Evolutionary conservation across 2,888 invertebrate species (phyloP), one percentile per base, ranked within the genome.

Genomic region (Philereme transversata): DNA sequence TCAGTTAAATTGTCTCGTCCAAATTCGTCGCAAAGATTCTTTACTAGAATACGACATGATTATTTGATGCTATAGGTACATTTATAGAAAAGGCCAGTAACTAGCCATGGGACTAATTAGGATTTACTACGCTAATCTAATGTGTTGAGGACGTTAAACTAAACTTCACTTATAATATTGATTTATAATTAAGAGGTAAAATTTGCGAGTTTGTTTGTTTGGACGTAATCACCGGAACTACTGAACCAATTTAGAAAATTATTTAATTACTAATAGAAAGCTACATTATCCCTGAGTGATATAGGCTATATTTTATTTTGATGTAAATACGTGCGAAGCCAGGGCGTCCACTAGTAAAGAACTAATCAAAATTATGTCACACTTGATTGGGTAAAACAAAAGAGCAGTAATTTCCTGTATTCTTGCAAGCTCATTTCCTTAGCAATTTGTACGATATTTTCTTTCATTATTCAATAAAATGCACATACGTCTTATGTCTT

Each of bases 331-430:
- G 22, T 22, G 22, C 22, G 22, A 22, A 22, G 22, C 22, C 22
- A 3, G 22, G 22, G 3, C 22, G 22, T 22, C 22, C 1, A 3
- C 22, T 22, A 22, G 9, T 8, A n/a, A 43, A n/a, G n/a, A n/a
- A n/a, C n/a, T n/a, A 43, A n/a, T 9, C 38, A 57, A 45, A 40
- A 38, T 50, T 11, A 49, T 51, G 35, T 48, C 52, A 52, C 44
- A 38, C 52, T 51, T 47, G 47, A 55, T 60, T 57, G 58, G 51
- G 57, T 51, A 57, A 43, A 57, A 11, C 5, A 44, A 45, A 43
- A 58, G 33, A 48, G 46, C 22, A 47, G 60, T 50, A 38, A 58
- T 55, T 64, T 67, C 64, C 62, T 62, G 43, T 55, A 56, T 50
- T 51, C 48, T 10, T 43, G 58, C 50, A 51, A 55, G 22, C 43